Evolutionary conservation across 2,797 vertebrate species (phyloP), one percentile per base, ranked within the genome.

Genomic region (Pipistrellus kuhlii): DNA sequence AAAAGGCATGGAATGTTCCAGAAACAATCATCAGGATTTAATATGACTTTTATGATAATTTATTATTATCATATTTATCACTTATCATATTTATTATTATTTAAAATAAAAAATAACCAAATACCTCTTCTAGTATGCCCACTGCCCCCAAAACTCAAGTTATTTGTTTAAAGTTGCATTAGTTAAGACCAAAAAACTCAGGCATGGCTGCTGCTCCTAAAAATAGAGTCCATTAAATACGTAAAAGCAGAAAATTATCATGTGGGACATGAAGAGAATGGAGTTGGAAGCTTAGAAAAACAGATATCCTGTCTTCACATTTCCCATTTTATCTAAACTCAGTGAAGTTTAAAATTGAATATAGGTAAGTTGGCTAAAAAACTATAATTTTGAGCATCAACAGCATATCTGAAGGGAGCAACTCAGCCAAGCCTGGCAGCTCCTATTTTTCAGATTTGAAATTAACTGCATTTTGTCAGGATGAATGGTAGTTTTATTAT

Each of bases 401-500:
- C 81, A 68, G 53, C 91, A 53, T 85, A 76, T 91, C 80, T 94
- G 84, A 96, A 97, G 90, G 84, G 77, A 92, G 85, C 41, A 82
- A 88, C 92, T 84, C 32, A 94, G 64, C 62, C 68, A 88, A 48
- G 66, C 25, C 80, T 94, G 93, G 94, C 94, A 97, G 93, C 94
- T 89, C 62, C 89, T 97, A 78, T 82, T 96, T 97, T 96, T 92
- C 84, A 87, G 94, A 97, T 97, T 96, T 96, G 94, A 96, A 96
- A 97, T 96, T 94, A 97, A 95, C 91, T 91, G 93, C 81, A 32
- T 89, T 93, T 95, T 97, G 96, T 96, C 95, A 96, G 77, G 59
- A 88, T 92, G 51, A 97, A 85, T 90, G 72, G 89, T 88, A 81
- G 95, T 88, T 96, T 96, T 96, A 91, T 94, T 91, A 95, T 87